These are phyloP conservation scores for Solea senegalensis DNA, from an alignment of 2,113 vertebrate species.

Conservation along the genomic window DNA sequence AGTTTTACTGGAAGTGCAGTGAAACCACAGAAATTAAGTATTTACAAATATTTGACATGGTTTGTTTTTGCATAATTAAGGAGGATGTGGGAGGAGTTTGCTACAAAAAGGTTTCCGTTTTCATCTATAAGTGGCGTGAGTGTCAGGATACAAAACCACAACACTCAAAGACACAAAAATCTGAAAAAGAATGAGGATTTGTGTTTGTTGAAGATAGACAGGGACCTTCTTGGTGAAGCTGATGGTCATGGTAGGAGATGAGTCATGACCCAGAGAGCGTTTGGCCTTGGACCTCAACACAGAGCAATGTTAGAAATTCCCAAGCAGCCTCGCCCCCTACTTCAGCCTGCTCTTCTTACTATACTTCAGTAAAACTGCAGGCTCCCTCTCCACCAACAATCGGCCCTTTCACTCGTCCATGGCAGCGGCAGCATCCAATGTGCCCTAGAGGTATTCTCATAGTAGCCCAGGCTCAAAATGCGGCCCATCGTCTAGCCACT, in stretches of 20 bases:
- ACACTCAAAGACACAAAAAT: background rate
- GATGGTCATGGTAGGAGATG: conserved; percentile 39
- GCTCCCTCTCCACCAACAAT: conserved; percentile 70
- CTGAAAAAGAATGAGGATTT: conserved; percentile 10
- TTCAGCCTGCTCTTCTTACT: conserved; percentile 34
- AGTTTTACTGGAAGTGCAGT: conserved; percentile 27
- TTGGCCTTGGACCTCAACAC: conserved; percentile 67
- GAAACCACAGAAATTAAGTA: conserved; percentile 16
- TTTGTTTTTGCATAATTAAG: conserved; percentile 22
- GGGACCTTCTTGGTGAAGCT: conserved; percentile 7
- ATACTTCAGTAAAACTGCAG: conserved; percentile 38
- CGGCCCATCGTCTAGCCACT: conserved; percentile 47
- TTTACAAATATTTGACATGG: conserved; percentile 38
- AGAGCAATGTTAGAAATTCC: conserved; percentile 73
- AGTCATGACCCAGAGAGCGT: conserved; percentile 59
- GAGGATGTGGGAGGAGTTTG: background rate
- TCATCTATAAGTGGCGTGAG: background rate
- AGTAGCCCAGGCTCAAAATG: conserved; percentile 62
- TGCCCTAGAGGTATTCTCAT: conserved; percentile 51
- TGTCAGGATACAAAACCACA: background rate
- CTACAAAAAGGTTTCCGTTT: background rate
- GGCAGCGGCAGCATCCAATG: conserved; percentile 60
- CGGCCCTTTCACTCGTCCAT: conserved; percentile 52
- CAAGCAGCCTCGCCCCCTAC: conserved; percentile 55
- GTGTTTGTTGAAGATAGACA: background rate